Conservation (phyloP, 2,113 vertebrate species). For the Hipposideros armiger region DNA sequence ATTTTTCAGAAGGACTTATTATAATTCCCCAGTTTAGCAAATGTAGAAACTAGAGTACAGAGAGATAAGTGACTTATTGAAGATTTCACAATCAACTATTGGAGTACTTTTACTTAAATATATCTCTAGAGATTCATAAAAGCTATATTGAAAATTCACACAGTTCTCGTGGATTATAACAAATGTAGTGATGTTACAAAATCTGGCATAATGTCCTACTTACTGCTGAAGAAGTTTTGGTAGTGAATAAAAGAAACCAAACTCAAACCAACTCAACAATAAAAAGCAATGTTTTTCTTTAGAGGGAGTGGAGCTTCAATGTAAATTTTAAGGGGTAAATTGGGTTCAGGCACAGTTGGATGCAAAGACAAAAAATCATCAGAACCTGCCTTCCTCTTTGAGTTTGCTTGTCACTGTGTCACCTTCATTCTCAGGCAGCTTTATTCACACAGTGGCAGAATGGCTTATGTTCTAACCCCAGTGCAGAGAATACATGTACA, state of each 20-base stretch:
- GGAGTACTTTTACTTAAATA: not conserved
- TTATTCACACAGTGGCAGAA: not conserved
- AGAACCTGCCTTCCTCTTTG: not conserved
- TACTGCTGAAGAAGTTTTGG: not conserved
- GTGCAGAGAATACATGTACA: not conserved
- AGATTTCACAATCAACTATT: constrained; percentile 1
- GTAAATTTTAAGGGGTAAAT: not conserved
- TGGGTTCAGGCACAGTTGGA: not conserved
- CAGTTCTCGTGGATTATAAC: not conserved
- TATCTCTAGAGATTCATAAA: not conserved
- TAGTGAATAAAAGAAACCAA: constrained; percentile 26
- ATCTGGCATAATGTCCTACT: not conserved
- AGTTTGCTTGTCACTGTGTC: not conserved
- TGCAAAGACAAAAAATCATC: not conserved
- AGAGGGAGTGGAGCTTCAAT: not conserved
- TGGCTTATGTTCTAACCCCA: not conserved
- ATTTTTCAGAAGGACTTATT: constrained; percentile 18
- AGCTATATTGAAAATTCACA: not conserved
- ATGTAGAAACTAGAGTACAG: not conserved
- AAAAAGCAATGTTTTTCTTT: constrained; percentile 24
- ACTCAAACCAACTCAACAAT: not conserved
- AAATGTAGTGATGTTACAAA: constrained; percentile 33
- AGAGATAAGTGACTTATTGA: constrained; percentile 48
- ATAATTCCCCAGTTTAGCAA: constrained; percentile 12
- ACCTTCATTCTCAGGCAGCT: not conserved